Evolutionary conservation across 2,888 invertebrate species (phyloP).

Genomic region (Xanthorhoe designata): DNA sequence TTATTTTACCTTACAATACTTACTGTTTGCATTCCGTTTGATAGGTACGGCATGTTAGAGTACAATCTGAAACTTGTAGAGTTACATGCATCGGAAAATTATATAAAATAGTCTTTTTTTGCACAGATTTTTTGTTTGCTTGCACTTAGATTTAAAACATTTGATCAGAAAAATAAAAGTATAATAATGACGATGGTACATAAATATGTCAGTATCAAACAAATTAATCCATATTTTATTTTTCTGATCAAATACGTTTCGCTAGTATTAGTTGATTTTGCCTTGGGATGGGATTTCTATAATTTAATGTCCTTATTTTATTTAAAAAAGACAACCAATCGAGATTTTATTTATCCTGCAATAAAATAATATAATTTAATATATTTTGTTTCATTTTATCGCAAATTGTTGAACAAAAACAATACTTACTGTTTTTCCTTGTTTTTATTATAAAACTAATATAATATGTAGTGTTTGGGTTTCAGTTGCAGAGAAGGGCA

Average conservation of each 20-base stretch:
- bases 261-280: conserved; percentile 42
- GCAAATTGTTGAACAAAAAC: not conserved
- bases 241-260: conserved; percentile 32
- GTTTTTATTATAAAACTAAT: conserved; percentile 13
- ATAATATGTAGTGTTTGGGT: conserved; percentile 11
- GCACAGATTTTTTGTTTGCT: conserved; percentile 32
- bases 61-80: not conserved
- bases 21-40: conserved; percentile 11
- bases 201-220: not conserved
- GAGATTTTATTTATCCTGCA: conserved; percentile 66
- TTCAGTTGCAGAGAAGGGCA: not conserved
- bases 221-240: conserved; percentile 6
- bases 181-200: not conserved
- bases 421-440: not conserved
- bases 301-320: conserved; percentile 28
- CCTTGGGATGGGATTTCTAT: conserved; percentile 47
- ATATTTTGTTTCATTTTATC: conserved; percentile 23
- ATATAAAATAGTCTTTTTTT: conserved; percentile 3
- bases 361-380: conserved; percentile 32
- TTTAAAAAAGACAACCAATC: conserved; percentile 52
- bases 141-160: conserved; percentile 33
- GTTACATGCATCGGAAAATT: not conserved
- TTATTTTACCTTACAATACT: not conserved
- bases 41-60: conserved; percentile 1
- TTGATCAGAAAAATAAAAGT: conserved; percentile 19